Percentiles rank a stretch among this genome's conserved stretches.
phyloP scores from a whole-genome alignment of 2,888 invertebrate genomes.

The Xestia c-nigrum region DNA sequence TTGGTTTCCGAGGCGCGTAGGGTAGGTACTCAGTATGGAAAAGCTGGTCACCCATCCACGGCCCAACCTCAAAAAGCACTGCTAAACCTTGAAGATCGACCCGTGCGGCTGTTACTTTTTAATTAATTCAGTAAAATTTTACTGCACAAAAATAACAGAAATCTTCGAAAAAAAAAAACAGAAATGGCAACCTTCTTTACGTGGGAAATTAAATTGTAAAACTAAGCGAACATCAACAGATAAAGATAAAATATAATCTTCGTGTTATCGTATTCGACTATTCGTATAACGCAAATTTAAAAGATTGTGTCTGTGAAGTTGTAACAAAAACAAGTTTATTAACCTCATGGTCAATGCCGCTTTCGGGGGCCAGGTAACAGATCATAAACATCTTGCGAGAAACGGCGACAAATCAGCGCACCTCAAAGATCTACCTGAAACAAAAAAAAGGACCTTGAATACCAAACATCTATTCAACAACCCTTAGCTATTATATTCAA shows the following conservation, averaged over 20 bases:
- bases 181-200: background rate
- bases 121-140: background rate
- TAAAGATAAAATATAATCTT: slow-evolving; percentile 14
- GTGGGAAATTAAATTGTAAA: background rate
- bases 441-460: slow-evolving; percentile 47
- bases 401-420: slow-evolving; percentile 52
- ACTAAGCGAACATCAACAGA: background rate
- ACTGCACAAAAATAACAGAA: background rate
- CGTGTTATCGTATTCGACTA: slow-evolving; percentile 11
- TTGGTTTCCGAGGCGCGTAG: background rate
- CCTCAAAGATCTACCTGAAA: slow-evolving; percentile 48
- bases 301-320: slow-evolving; percentile 53
- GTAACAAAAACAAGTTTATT: slow-evolving; percentile 71
- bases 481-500: slow-evolving; percentile 53
- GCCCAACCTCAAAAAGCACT: background rate
- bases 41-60: background rate
- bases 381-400: slow-evolving; percentile 59
- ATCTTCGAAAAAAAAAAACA: background rate
- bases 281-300: slow-evolving; percentile 51
- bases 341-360: slow-evolving; percentile 70
- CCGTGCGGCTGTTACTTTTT: background rate
- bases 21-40: background rate
- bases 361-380: slow-evolving; percentile 67
- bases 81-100: background rate
- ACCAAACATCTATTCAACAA: slow-evolving; percentile 51